Base-by-base conservation (phyloP, 2,113 vertebrate genomes). In the Hydropotes inermis region DNA sequence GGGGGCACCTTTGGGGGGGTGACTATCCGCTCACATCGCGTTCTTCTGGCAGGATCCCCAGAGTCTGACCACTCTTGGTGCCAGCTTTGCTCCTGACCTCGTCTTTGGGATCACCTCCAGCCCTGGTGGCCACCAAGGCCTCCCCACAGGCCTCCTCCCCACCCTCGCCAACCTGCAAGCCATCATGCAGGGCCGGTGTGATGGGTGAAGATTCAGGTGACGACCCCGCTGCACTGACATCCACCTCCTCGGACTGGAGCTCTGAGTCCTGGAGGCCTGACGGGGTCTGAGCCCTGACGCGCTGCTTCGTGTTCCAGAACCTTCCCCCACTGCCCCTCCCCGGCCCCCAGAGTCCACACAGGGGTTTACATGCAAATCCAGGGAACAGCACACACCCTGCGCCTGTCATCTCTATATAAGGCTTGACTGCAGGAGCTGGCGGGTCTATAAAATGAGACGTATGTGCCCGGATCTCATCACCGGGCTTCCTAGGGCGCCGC, bases 401-500 rank as follows among this genome's bases (percentile, higher is more conserved):
- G 45, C 45, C 36, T 30, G 12, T 7, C 1, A 57, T 14, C 5
- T 2, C 1, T 23, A 9, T 28, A 3, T 13, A 21, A 54, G 27
- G 45, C 45, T 55, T 4, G 5, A 36, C 10, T 19, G 1, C 14
- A 3, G 6, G 7, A 13, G 28, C 23, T 21, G 3, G 30, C 0
- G 6, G 28, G 36, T 33, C 58, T 28, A 8, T 2, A 2, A 30
- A 43, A 12, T 2, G 16, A 61, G 39, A 3, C 2, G 1, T 6
- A 0, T 1, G 8, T 13, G 2, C 3, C 5, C 15, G 1, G 39
- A 28, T 4, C 3, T 11, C 16, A 5, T 5, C 15, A 3, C 12
- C 6, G 2, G 17, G 3, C 57, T 74, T 74, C 5, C 28, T 19
- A 28, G n/a, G 45, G 60, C 5, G 3, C 33, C 11, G 4, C 7